These are phyloP conservation scores for Leuciscus idus DNA, from an alignment of 2,113 vertebrate species.

Conservation along the genomic window DNA sequence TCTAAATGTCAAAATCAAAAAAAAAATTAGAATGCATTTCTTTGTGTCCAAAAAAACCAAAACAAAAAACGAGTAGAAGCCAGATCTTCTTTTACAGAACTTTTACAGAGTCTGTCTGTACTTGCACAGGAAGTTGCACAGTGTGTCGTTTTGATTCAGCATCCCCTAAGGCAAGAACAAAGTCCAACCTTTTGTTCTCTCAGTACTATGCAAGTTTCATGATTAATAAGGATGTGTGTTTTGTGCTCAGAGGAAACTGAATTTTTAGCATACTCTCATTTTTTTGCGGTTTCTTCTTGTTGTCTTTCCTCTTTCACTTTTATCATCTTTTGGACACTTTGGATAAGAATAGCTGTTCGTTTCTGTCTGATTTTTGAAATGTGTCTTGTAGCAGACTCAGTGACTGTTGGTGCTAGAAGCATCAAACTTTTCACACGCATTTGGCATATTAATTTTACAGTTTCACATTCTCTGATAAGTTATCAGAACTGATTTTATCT, in stretches of 20 bases:
- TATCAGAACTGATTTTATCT: background rate
- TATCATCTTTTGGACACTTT: background rate
- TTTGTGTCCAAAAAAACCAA: background rate
- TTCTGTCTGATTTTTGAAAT: background rate
- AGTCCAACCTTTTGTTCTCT: background rate
- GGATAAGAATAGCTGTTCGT: background rate
- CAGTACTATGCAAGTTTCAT: background rate
- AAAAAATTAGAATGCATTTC: background rate
- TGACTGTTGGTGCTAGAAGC: background rate
- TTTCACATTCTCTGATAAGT: background rate
- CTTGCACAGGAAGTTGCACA: constrained; percentile 21
- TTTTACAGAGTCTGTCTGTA: background rate
- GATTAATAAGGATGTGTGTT: background rate
- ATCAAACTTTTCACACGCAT: background rate
- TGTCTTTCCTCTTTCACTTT: background rate
- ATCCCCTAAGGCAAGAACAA: background rate
- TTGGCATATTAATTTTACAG: background rate
- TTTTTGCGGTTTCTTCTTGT: background rate
- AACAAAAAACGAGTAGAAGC: background rate
- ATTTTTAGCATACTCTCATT: background rate
- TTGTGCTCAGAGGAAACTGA: background rate
- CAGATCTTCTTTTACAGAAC: background rate
- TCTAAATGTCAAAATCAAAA: background rate
- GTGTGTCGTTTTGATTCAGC: background rate
- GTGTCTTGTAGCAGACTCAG: background rate